phyloP scores from a whole-genome alignment of 37 sponge, comb jelly and placozoan genomes.

The Dysidea cf. avara region DNA sequence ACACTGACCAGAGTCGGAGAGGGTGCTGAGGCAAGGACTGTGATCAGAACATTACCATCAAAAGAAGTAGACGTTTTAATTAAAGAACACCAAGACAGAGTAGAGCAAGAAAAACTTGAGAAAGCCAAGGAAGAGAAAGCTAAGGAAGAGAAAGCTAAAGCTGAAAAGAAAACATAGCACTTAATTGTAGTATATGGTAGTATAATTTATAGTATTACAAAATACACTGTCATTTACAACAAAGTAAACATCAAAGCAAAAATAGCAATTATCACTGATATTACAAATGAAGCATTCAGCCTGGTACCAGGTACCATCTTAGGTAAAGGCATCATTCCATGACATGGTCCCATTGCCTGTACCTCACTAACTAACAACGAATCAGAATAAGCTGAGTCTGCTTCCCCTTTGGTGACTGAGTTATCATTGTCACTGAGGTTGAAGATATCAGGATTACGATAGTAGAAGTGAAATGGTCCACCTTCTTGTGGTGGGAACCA shows the following conservation, averaged over 20 bases:
- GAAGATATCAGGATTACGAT: background rate
- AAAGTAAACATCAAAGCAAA: no score
- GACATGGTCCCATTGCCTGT: background rate
- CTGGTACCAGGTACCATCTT: no score
- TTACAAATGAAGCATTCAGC: no score
- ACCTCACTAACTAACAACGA: background rate
- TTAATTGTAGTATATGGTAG: no score
- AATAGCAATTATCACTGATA: no score
- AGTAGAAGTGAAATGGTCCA: conserved; percentile 27
- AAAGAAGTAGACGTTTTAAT: conserved; percentile 68
- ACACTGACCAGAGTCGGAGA: conserved; percentile 76
- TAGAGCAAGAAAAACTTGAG: conserved; percentile 71
- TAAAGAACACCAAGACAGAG: conserved; percentile 55
- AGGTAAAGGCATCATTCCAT: background rate
- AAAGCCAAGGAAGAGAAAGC: conserved; percentile 57
- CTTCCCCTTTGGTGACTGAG: no score
- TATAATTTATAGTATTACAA: no score
- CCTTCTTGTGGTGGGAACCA: conserved; percentile 52
- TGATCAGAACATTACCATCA: conserved; percentile 69
- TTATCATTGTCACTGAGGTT: no score
- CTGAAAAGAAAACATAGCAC: conserved; percentile 6
- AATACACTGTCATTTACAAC: no score
- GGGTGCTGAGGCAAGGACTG: conserved; percentile 52
- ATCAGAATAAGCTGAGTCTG: no score
- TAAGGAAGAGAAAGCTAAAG: conserved; percentile 34